Evolutionary conservation across 2,797 vertebrate genomes (phyloP).

Genomic region (Microcaecilia unicolor): DNA sequence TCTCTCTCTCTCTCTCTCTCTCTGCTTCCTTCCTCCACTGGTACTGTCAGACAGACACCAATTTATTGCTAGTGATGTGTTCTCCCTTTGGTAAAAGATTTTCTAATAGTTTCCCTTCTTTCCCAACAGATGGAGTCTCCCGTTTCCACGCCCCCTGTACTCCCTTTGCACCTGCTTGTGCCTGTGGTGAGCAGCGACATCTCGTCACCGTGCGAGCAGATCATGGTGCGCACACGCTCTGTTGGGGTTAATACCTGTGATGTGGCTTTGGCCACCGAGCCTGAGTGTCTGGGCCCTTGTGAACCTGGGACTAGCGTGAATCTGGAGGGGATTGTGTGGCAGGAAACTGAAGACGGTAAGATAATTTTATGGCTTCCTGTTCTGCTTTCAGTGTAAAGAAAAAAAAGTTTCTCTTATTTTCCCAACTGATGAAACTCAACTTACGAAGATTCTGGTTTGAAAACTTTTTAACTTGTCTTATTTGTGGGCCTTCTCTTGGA

Average conservation of each 20-base stretch:
- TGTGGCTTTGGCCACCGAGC: constrained; percentile 87
- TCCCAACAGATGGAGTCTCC: constrained; percentile 89
- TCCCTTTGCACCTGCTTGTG: constrained; percentile 88
- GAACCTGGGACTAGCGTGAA: constrained; percentile 97
- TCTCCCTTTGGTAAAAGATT: neutral
- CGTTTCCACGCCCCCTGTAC: constrained; percentile 82
- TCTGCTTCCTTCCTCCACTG: no score
- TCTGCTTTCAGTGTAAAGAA: no score
- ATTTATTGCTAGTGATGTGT: no score
- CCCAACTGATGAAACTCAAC: no score
- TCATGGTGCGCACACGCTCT: constrained; percentile 96
- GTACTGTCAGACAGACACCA: no score
- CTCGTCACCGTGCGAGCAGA: constrained; percentile 93
- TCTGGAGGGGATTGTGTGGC: constrained; percentile 97
- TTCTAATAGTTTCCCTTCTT: no score
- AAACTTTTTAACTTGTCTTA: no score
- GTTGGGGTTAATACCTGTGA: constrained; percentile 95
- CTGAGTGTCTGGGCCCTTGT: constrained; percentile 92
- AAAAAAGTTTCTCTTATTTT: no score
- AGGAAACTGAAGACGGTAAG: constrained; percentile 96
- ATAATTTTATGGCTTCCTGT: neutral
- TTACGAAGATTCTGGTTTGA: no score
- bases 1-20: no score
- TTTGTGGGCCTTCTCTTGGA: no score
- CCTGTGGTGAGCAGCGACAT: constrained; percentile 83